Evolutionary conservation across 2,797 vertebrate genomes (phyloP), one percentile per base, ranked within the genome.

Genomic region (Spheniscus humboldti): DNA sequence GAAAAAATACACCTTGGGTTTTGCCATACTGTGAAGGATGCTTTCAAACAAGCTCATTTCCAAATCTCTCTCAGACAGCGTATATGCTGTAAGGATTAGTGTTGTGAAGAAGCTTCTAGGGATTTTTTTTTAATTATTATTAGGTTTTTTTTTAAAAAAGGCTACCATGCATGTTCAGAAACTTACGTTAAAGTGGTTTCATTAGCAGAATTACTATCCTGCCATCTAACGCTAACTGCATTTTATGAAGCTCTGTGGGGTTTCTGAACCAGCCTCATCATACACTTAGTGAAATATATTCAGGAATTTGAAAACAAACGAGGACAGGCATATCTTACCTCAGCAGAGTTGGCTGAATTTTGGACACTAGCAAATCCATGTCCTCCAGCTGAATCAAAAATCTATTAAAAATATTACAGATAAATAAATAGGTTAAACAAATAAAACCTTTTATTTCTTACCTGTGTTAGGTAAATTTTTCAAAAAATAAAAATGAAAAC

Each of bases 331-430:
- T 79, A 68, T 82, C 88, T 98, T 98, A 99, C 99, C 98, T 99
- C 99, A 23, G 90, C 66, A 94, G 98, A 98, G 96, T 96, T 98
- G 93, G 91, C 96, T 88, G 98, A 97, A 91, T 96, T 98, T 35
- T 97, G 97, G 79, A 97, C 43, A 28, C 97, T 96, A 64, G 97
- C 67, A 97, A 98, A 68, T 95, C 96, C 96, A 98, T 98, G 97
- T 96, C 97, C 98, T 91, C 97, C 97, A 60, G 98, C 96, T 66
- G 98, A 97, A 94, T 99, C 99, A 97, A 99, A 99, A 97, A 99
- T 97, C 99, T 99, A 97, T 92, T 37, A 43, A 88, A 95, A 96
- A 98, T 37, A 91, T 73, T 27, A 81, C 16, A 66, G 45, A 90
- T 33, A 94, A 83, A 82, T 47, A 47, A 77, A 48, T 28, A 73